These are phyloP conservation scores for Anastrepha ludens DNA, from an alignment of 1,140 invertebrate species.

Conservation along the genomic window DNA sequence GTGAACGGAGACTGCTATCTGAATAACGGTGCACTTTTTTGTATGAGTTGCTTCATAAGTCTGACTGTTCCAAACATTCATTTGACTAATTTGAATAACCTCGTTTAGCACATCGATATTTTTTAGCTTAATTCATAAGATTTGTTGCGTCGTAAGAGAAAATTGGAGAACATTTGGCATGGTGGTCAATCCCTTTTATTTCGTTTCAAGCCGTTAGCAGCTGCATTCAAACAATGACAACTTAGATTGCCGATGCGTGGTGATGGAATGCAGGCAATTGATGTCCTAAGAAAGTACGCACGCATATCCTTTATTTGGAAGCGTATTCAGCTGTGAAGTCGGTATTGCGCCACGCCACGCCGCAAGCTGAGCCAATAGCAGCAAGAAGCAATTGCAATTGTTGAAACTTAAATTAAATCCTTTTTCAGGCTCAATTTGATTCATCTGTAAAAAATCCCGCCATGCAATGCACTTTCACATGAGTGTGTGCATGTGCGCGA, in stretches of 20 bases:
- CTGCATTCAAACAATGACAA: constrained; percentile 4
- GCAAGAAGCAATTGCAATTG: constrained; percentile 41
- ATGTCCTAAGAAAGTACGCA: not conserved
- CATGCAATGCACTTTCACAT: not conserved
- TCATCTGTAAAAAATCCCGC: constrained; percentile 24
- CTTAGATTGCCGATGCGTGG: too few species aligned
- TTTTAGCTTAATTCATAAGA: too few species aligned
- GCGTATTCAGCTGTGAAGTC: constrained; percentile 1
- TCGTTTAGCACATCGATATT: too few species aligned
- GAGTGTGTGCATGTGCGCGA: not conserved
- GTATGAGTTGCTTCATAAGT: too few species aligned
- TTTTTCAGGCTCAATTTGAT: constrained; percentile 55
- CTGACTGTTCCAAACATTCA: too few species aligned
- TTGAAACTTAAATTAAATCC: constrained; percentile 56
- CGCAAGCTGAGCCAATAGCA: constrained; percentile 6
- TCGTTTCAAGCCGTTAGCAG: constrained; percentile 4
- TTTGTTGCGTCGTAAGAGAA: too few species aligned
- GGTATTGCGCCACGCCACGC: not conserved
- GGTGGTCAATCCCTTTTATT: not conserved
- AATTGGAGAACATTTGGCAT: too few species aligned
- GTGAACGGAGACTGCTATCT: too few species aligned
- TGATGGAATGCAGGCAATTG: not conserved
- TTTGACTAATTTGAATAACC: too few species aligned
- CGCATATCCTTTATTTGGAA: not conserved
- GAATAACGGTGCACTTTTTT: too few species aligned